Conservation (phyloP, 2,888 invertebrate genomes). For the Scrobipalpa atriplicella region DNA sequence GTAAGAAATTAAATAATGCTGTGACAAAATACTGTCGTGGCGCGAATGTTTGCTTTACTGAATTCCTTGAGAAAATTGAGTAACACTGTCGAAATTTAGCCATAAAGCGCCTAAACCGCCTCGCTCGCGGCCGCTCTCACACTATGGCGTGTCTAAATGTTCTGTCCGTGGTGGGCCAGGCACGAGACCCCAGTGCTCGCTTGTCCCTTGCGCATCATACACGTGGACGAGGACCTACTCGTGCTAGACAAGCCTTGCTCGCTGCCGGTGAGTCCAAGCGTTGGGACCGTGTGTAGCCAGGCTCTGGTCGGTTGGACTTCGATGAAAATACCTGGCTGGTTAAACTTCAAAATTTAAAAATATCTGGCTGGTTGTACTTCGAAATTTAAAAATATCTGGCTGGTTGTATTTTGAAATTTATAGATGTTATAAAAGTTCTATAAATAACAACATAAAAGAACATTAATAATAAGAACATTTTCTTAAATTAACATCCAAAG, state of each 20-base stretch:
- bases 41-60: no score
- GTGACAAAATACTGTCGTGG: no score
- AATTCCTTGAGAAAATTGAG: background rate
- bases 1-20: no score
- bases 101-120: background rate
- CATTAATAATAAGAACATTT: no score
- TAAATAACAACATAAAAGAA: no score
- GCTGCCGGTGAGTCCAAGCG: conserved; percentile 88
- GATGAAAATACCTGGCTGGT: background rate
- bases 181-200: conserved; percentile 94
- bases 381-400: conserved; percentile 22
- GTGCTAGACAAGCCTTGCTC: conserved; percentile 96
- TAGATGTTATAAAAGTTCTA: no score
- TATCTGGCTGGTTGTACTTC: background rate
- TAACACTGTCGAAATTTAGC: background rate
- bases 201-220: conserved; percentile 90
- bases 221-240: conserved; percentile 92
- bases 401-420: no score
- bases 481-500: background rate
- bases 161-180: conserved; percentile 83
- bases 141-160: conserved; percentile 39
- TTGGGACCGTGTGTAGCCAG: conserved; percentile 42
- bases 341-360: conserved; percentile 21
- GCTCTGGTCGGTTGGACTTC: conserved; percentile 42
- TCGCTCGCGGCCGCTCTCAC: conserved; percentile 21